Conservation (phyloP, 2,888 invertebrate genomes). For the Cheilosia pagana region DNA sequence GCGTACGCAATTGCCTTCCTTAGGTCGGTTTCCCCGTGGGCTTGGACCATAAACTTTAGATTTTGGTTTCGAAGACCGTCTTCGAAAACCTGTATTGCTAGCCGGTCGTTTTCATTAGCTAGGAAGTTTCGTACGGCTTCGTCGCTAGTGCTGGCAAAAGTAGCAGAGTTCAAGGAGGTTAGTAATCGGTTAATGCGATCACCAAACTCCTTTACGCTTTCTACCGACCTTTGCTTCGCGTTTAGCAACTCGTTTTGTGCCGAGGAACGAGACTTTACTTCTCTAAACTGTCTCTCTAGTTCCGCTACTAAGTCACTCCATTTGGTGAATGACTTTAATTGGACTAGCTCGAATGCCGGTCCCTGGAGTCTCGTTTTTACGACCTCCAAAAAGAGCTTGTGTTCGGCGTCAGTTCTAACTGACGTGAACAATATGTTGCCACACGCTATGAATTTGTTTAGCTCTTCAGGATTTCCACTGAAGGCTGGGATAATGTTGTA, state of each 20-base stretch:
- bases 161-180: background rate
- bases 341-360: constrained; percentile 16
- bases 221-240: background rate
- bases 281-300: constrained; percentile 20
- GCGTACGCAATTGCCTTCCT: constrained; percentile 5
- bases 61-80: constrained; percentile 15
- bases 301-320: constrained; percentile 14
- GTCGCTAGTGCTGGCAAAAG: background rate
- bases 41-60: constrained; percentile 11
- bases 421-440: constrained; percentile 13
- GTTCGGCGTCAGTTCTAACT: background rate
- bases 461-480: constrained; percentile 9
- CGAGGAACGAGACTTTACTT: constrained; percentile 7
- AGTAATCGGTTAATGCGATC: constrained; percentile 6
- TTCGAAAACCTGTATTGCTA: constrained; percentile 7
- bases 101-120: background rate
- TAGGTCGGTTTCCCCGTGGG: background rate
- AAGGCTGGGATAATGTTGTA: constrained; percentile 10
- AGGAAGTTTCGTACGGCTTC: constrained; percentile 1
- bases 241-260: constrained; percentile 3
- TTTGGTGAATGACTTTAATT: background rate
- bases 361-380: constrained; percentile 22
- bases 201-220: constrained; percentile 8
- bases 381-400: constrained; percentile 12
- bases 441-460: constrained; percentile 22